Evolutionary conservation across 2,797 vertebrate genomes (phyloP), one percentile per base, ranked within the genome.

Genomic region (Gymnoscopelus microlampas): DNA sequence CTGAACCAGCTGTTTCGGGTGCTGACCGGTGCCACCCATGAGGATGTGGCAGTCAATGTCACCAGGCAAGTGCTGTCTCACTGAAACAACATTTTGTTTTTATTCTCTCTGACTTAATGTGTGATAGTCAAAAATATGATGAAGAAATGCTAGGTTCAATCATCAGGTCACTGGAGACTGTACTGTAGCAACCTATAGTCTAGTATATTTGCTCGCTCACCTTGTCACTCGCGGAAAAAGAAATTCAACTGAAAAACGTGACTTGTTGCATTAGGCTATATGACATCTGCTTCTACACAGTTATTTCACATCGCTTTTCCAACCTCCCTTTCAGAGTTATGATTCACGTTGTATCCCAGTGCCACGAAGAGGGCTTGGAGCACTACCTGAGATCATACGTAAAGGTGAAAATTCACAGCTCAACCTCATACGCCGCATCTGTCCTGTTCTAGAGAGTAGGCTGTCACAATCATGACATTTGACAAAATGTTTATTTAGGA

Each of bases 311-410:
- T 39, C 5, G 35, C 61, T 50, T n/a, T 47, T 70, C 15, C 47
- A 15, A 7, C 5, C 47, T 66, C 54, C 44, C 50, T 57, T 14
- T 23, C 79, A 99, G 98, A 89, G 98, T 99, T 83, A 98, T 99
- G 92, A 96, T 99, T 82, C 98, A 99, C 85, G 92, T 99, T 68
- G 98, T 99, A 78, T 95, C 97, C 68, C 97, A 98, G 91, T 99
- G 98, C 89, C 97, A 99, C 14, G 97, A 99, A 87, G 97, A 99
- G 83, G 96, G 96, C 12, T 90, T 99, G 84, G 98, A 99, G 84
- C 96, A 96, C 90, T 97, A 97, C 88, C 89, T 99, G 85, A 96
- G 96, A 80, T 98, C 98, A 54, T 99, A 99, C 64, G 96, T 99
- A 47, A 99, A 98, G 97, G 98, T 98, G 39, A 69, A 50, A 68